Conservation (phyloP, 2,888 invertebrate genomes). For the Leptinotarsa haldemani region DNA sequence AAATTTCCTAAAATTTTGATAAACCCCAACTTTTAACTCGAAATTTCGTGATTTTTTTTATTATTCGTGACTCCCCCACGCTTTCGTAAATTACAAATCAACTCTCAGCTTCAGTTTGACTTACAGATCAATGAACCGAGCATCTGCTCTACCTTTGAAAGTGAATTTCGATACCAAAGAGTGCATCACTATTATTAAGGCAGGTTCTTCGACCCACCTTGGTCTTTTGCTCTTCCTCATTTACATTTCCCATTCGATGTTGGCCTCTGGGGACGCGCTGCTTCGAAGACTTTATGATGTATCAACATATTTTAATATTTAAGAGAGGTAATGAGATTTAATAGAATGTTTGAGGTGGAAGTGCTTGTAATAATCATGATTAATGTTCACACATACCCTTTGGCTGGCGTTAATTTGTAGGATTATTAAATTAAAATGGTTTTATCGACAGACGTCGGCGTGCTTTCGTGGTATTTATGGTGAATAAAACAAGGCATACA, state of each 20-base stretch:
- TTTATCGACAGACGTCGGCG: slow-evolving; percentile 13
- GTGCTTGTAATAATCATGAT: slow-evolving; percentile 33
- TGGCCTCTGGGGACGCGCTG: slow-evolving; percentile 14
- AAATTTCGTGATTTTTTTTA: too few relatives aligned
- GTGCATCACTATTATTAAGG: slow-evolving; percentile 11
- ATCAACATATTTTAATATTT: slow-evolving; percentile 61
- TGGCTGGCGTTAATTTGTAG: slow-evolving; percentile 22
- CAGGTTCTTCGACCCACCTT: not conserved
- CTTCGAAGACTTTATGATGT: slow-evolving; percentile 45
- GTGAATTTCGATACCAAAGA: slow-evolving; percentile 9
- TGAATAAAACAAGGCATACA: not conserved
- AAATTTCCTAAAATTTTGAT: too few relatives aligned
- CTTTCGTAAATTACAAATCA: not conserved
- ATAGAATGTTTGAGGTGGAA: slow-evolving; percentile 54
- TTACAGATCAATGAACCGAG: slow-evolving; percentile 2
- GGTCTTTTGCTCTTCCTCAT: slow-evolving; percentile 21
- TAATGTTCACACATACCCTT: slow-evolving; percentile 29
- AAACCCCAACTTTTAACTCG: too few relatives aligned
- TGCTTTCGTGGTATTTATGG: slow-evolving; percentile 11
- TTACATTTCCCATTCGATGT: slow-evolving; percentile 25
- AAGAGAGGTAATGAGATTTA: slow-evolving; percentile 57
- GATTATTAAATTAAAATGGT: slow-evolving; percentile 30
- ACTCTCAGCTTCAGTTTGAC: not conserved
- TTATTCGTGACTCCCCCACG: too few relatives aligned
- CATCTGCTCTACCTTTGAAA: slow-evolving; percentile 13